phyloP scores from a whole-genome alignment of 2,888 invertebrate genomes.

The Trisateles emortualis region DNA sequence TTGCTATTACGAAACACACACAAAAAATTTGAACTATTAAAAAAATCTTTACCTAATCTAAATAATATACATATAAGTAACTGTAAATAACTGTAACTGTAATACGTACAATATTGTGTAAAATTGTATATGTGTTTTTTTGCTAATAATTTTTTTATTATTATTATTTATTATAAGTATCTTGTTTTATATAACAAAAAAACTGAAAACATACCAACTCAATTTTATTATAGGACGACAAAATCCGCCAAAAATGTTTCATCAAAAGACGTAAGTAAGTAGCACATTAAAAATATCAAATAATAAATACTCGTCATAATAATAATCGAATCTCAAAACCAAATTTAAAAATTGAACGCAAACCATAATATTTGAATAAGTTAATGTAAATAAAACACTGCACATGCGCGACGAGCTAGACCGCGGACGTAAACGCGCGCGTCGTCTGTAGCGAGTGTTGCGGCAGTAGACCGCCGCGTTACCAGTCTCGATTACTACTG shows the following conservation, averaged over 20 bases:
- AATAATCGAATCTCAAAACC: background rate
- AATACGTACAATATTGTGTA: too few relatives aligned
- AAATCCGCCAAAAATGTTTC: background rate
- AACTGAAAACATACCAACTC: background rate
- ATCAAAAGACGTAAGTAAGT: background rate
- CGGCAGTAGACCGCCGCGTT: slow-evolving; percentile 36
- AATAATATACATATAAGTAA: too few relatives aligned
- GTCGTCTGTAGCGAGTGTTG: slow-evolving; percentile 40
- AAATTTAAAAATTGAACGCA: slow-evolving; percentile 15
- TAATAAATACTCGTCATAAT: too few relatives aligned
- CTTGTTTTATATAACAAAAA: too few relatives aligned
- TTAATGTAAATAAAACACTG: slow-evolving; percentile 34
- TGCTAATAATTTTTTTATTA: too few relatives aligned
- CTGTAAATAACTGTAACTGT: too few relatives aligned
- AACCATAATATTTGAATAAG: slow-evolving; percentile 39
- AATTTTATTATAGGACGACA: background rate
- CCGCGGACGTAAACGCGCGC: slow-evolving; percentile 43
- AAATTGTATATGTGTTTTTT: too few relatives aligned
- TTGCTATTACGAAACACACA: too few relatives aligned
- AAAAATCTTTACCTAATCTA: too few relatives aligned
- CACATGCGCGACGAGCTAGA: slow-evolving; percentile 26
- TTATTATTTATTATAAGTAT: too few relatives aligned
- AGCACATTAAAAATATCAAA: background rate
- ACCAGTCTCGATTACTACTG: slow-evolving; percentile 52
- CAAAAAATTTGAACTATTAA: too few relatives aligned